phyloP scores from a whole-genome alignment of 2,113 vertebrate species.

The Phainopepla nitens region DNA sequence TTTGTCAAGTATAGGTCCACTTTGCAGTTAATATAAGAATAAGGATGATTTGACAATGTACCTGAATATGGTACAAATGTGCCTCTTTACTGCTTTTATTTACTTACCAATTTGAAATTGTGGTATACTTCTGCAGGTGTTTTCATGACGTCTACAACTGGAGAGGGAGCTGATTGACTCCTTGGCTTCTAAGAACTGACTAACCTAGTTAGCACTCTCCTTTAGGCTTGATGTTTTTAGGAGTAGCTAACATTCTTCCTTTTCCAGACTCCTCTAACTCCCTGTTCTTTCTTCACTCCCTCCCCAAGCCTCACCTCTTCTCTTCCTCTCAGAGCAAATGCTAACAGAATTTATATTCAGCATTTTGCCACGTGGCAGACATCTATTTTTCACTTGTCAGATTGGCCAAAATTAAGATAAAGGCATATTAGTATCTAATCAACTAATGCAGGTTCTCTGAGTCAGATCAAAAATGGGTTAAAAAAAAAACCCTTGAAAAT shows the following conservation, averaged over 20 bases:
- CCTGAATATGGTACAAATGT: not conserved
- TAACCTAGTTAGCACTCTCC: not conserved
- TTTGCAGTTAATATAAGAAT: not conserved
- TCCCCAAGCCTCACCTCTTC: not conserved
- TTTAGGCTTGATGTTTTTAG: not conserved
- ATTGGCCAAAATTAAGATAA: slow-evolving; percentile 33
- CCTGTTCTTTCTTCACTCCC: not conserved
- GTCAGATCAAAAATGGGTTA: not conserved
- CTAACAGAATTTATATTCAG: slow-evolving; percentile 51
- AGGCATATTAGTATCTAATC: not conserved
- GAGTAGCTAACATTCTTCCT: not conserved
- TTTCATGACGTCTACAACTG: not conserved
- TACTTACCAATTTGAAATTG: not conserved
- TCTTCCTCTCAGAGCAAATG: slow-evolving; percentile 2
- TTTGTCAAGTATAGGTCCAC: not conserved
- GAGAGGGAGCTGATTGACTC: not conserved
- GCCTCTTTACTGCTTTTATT: not conserved
- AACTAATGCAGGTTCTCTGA: not conserved
- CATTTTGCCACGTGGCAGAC: slow-evolving; percentile 8
- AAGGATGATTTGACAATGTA: not conserved
- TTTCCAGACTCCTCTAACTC: not conserved
- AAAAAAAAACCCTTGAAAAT: not conserved
- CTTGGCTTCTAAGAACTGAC: not conserved
- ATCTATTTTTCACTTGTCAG: slow-evolving; percentile 47
- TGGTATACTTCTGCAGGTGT: not conserved